Percentiles rank a stretch among this genome's conserved stretches.
phyloP scores from a whole-genome alignment of 2,888 invertebrate genomes.

The Mystacides longicornis region DNA sequence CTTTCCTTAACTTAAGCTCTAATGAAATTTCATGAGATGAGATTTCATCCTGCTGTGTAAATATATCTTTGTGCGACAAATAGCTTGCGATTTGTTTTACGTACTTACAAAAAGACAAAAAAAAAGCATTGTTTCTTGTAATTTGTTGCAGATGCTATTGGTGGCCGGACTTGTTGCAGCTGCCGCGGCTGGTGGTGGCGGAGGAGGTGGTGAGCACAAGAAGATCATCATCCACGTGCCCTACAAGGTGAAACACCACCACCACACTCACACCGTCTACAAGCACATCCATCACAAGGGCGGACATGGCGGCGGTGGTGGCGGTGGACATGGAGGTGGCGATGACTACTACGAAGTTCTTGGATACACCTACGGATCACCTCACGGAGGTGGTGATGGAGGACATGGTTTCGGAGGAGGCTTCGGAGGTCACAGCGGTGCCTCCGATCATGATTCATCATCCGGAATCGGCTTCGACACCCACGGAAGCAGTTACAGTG shows the following conservation, averaged over 20 bases:
- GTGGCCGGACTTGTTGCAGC: slow-evolving; percentile 37
- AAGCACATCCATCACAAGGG: slow-evolving; percentile 63
- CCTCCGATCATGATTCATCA: slow-evolving; percentile 29
- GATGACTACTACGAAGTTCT: slow-evolving; percentile 61
- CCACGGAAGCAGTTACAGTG: slow-evolving; percentile 30
- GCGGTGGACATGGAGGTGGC: slow-evolving; percentile 31
- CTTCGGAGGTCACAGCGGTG: slow-evolving; percentile 37
- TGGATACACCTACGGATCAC: slow-evolving; percentile 59
- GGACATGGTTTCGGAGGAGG: slow-evolving; percentile 40
- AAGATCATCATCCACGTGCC: slow-evolving; percentile 75
- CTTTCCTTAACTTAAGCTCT: too few species aligned
- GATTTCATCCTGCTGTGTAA: too few species aligned
- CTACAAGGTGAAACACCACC: slow-evolving; percentile 65
- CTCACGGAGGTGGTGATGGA: slow-evolving; percentile 46
- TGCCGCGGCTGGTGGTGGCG: slow-evolving; percentile 37
- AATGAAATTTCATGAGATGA: too few species aligned
- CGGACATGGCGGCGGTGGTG: slow-evolving; percentile 44
- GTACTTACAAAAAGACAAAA: background rate
- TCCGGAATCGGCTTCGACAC: slow-evolving; percentile 32
- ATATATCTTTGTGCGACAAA: too few species aligned
- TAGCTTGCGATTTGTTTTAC: background rate
- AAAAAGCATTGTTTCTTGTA: slow-evolving; percentile 3
- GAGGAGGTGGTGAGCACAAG: slow-evolving; percentile 53
- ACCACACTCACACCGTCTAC: slow-evolving; percentile 71
- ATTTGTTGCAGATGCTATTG: slow-evolving; percentile 36